These are phyloP conservation scores for Aphis gossypii DNA, from an alignment of 1,140 invertebrate species.

Conservation along the genomic window DNA sequence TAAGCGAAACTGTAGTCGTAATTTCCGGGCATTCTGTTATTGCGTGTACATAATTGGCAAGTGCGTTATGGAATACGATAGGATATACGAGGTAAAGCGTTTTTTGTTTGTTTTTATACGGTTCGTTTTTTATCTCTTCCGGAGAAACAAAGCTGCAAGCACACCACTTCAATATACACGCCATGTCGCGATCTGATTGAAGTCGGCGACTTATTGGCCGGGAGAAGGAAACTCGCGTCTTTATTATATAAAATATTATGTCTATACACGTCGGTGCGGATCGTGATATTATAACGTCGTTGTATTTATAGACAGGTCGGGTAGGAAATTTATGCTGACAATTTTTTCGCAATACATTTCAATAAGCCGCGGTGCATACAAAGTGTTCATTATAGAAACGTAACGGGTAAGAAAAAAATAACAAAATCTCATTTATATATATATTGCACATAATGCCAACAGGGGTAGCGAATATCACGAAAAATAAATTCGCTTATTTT, in stretches of 20 bases:
- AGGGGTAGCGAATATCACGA: not conserved
- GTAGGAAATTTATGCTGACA: not conserved
- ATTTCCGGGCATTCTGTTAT: not conserved
- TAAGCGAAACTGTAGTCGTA: not conserved
- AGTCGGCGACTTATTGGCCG: not conserved
- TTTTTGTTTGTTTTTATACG: not conserved
- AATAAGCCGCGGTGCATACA: slow-evolving; percentile 47
- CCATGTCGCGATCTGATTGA: not conserved
- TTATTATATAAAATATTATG: slow-evolving; percentile 19
- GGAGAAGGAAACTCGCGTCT: not conserved
- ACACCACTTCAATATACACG: not conserved
- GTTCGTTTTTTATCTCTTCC: not conserved
- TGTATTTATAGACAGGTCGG: slow-evolving; percentile 1
- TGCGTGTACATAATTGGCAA: slow-evolving; percentile 10
- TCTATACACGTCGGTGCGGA: not conserved
- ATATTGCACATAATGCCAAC: not conserved
- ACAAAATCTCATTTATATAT: slow-evolving; percentile 33
- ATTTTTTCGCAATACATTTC: slow-evolving; percentile 50
- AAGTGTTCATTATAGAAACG: slow-evolving; percentile 41
- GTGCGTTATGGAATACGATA: not conserved
- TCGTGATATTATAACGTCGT: slow-evolving; percentile 5
- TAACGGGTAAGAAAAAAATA: not conserved
- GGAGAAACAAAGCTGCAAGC: not conserved
- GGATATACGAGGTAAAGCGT: not conserved
- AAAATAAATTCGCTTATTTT: not conserved